Conservation (phyloP, 37 sponge, comb jelly and placozoan genomes). For the Sycon ciliatum region DNA sequence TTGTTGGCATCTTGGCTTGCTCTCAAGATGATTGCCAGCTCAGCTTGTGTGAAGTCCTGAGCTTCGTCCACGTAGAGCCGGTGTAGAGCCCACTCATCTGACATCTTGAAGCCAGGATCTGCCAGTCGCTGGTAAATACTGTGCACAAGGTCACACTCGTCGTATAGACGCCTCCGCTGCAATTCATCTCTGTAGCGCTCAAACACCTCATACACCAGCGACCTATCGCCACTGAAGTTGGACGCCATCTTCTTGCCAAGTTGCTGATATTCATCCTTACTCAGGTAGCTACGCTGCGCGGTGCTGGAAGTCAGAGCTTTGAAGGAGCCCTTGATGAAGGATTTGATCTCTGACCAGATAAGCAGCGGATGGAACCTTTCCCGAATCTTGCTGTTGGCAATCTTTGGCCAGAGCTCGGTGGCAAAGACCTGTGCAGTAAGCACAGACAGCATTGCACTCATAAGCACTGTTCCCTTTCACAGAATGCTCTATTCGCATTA, state of each 20-base stretch:
- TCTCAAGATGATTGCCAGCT: slow-evolving; percentile 40
- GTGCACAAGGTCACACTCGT: slow-evolving; percentile 60
- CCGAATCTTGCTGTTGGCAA: not conserved
- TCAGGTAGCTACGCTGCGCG: slow-evolving; percentile 29
- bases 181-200: not conserved
- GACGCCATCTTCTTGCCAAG: slow-evolving; percentile 59
- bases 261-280: slow-evolving; percentile 35
- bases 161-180: slow-evolving; percentile 25
- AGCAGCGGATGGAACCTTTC: slow-evolving; percentile 44
- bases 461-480: too few species aligned
- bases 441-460: slow-evolving; percentile 26
- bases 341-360: slow-evolving; percentile 74
- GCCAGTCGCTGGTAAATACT: slow-evolving; percentile 36
- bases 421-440: slow-evolving; percentile 63
- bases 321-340: slow-evolving; percentile 66
- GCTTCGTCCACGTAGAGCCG: slow-evolving; percentile 68
- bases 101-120: not conserved
- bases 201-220: slow-evolving; percentile 50
- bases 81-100: slow-evolving; percentile 33
- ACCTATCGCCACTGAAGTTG: slow-evolving; percentile 42
- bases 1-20: slow-evolving; percentile 49
- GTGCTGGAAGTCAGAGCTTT: slow-evolving; percentile 39
- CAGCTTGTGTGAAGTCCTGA: slow-evolving; percentile 80
- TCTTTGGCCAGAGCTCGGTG: slow-evolving; percentile 43
- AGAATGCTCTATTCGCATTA: too few species aligned